Evolutionary conservation across 2,113 vertebrate species (phyloP).

Genomic region (Lonchura striata): DNA sequence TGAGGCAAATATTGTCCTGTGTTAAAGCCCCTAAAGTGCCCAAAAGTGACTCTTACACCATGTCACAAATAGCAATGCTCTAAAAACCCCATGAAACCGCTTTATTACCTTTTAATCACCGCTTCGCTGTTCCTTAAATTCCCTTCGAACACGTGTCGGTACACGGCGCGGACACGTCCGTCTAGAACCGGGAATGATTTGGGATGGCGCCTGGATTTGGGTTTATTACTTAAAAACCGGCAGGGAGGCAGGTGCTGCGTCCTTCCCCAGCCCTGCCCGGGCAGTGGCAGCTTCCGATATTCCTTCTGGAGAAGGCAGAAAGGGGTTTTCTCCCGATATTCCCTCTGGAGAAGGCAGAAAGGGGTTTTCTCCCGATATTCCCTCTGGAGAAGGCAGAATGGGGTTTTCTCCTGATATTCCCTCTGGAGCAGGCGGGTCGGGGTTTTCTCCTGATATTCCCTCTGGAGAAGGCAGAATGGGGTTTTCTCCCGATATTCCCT

Average conservation of each 20-base stretch:
- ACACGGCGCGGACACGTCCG: conserved; percentile 52
- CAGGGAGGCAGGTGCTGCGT: fast-evolving
- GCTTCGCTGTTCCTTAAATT: conserved; percentile 77
- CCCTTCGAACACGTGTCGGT: conserved; percentile 69
- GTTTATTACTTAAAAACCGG: not conserved
- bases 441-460: fast-evolving
- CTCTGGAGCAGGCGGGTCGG: not conserved
- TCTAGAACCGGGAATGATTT: conserved; percentile 71
- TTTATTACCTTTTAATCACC: conserved; percentile 69
- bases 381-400: too few species aligned
- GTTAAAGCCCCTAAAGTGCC: not conserved
- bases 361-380: fast-evolving
- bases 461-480: not conserved
- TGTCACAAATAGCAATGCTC: fast-evolving
- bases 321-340: fast-evolving
- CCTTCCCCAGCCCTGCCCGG: not conserved
- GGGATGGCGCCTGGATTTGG: not conserved
- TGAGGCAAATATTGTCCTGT: fast-evolving
- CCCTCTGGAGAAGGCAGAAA: too few species aligned
- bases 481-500: fast-evolving
- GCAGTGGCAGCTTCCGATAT: not conserved
- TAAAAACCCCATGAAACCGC: not conserved
- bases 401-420: too few species aligned
- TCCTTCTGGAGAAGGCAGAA: not conserved
- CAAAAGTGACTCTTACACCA: not conserved